These are phyloP conservation scores for Dryoscopus gambensis DNA, from an alignment of 2,113 vertebrate genomes.

Conservation along the genomic window DNA sequence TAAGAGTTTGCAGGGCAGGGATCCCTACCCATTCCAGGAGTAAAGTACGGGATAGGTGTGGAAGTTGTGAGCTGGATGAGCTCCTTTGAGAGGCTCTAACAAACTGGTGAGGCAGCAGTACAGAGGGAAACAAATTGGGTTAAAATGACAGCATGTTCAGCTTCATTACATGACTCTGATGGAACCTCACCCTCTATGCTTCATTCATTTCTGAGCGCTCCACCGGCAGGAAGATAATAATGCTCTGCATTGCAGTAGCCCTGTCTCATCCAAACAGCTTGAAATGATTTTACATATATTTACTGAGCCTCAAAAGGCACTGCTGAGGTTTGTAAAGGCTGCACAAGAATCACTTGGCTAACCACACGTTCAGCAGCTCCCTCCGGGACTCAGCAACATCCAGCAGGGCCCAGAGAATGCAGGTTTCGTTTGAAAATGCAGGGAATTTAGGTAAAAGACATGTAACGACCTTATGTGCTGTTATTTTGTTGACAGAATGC, in stretches of 20 bases:
- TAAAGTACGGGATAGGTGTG: slow-evolving; percentile 51
- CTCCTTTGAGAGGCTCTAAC: slow-evolving; percentile 58
- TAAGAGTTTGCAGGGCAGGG: slow-evolving; percentile 66
- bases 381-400: background rate
- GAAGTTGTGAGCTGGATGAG: slow-evolving; percentile 64
- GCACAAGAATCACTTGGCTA: background rate
- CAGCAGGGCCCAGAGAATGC: background rate
- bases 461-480: rapidly evolving
- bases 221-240: slow-evolving; percentile 48
- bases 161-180: slow-evolving; percentile 64
- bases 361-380: background rate
- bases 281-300: slow-evolving; percentile 10
- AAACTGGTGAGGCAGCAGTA: slow-evolving; percentile 60
- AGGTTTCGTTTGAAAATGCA: background rate
- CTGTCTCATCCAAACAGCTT: slow-evolving; percentile 49
- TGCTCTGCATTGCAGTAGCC: slow-evolving; percentile 33
- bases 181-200: slow-evolving; percentile 59
- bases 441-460: background rate
- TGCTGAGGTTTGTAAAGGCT: background rate
- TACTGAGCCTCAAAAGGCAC: slow-evolving; percentile 22
- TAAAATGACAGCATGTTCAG: slow-evolving; percentile 55
- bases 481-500: background rate
- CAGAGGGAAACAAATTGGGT: slow-evolving; percentile 59
- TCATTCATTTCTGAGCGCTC: slow-evolving; percentile 60
- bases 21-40: slow-evolving; percentile 50